Conservation (phyloP, 2,888 invertebrate genomes). For the Didymodactylos carnosus region DNA sequence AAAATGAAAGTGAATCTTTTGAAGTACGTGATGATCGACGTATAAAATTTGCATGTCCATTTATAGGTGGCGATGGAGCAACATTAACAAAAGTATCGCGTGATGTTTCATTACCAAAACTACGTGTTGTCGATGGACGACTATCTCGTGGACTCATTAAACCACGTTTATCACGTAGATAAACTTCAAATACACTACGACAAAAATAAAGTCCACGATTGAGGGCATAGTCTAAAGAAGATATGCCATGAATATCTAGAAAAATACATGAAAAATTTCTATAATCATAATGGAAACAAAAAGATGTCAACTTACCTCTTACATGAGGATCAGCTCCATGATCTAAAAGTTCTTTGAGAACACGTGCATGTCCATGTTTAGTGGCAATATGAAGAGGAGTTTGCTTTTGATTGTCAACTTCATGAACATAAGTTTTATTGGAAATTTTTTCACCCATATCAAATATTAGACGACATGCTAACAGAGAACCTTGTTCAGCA, state of each 20-base stretch:
- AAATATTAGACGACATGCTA: constrained; percentile 26
- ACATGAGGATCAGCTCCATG: not conserved
- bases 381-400: constrained; percentile 30
- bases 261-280: not conserved
- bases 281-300: not conserved
- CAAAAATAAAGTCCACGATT: constrained; percentile 8
- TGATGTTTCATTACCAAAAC: not conserved
- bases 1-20: not conserved
- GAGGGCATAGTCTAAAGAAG: constrained; percentile 4
- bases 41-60: not conserved
- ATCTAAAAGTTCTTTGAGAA: constrained; percentile 30
- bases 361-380: constrained; percentile 32
- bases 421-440: constrained; percentile 17
- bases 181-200: constrained; percentile 8
- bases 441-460: constrained; percentile 21
- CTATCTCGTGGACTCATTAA: not conserved
- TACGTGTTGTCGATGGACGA: not conserved
- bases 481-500: constrained; percentile 32
- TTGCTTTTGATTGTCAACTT: constrained; percentile 24
- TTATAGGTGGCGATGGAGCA: not conserved
- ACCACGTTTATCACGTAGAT: not conserved
- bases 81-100: not conserved
- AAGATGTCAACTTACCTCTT: not conserved
- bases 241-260: constrained; percentile 7
- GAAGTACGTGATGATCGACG: not conserved